These are phyloP conservation scores for Centropyge bicolor DNA, from an alignment of 2,797 vertebrate species.

Conservation along the genomic window DNA sequence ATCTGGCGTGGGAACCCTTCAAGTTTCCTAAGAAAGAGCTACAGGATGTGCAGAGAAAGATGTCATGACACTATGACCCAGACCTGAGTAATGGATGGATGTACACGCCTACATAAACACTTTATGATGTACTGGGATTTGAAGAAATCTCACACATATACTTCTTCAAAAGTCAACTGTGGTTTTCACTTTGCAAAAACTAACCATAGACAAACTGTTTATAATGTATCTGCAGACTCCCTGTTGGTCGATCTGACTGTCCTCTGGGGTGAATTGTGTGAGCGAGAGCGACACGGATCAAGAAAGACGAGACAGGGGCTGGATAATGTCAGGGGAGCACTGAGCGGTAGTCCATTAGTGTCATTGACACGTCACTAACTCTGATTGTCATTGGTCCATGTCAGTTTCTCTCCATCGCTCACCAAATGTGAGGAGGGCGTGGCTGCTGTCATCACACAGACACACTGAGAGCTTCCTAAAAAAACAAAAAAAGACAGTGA, in stretches of 20 bases:
- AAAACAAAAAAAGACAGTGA: slow-evolving; percentile 35
- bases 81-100: neutral
- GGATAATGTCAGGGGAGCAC: slow-evolving; percentile 59
- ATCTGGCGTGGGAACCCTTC: neutral
- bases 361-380: slow-evolving; percentile 70
- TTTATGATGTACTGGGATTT: neutral
- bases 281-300: slow-evolving; percentile 22
- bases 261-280: slow-evolving; percentile 25
- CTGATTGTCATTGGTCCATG: slow-evolving; percentile 66
- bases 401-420: slow-evolving; percentile 61
- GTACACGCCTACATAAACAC: neutral
- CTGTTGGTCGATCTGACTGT: neutral
- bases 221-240: neutral
- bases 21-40: neutral
- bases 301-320: slow-evolving; percentile 45
- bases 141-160: neutral
- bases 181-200: neutral
- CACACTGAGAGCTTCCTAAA: slow-evolving; percentile 27
- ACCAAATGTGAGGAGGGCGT: slow-evolving; percentile 64
- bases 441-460: slow-evolving; percentile 65
- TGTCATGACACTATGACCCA: neutral
- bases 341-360: slow-evolving; percentile 77
- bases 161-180: neutral
- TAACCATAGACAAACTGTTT: slow-evolving; percentile 11
- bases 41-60: neutral